A percentile compares a stretch with the other conserved stretches of the same genome.
Conservation (phyloP, 1,140 invertebrate genomes). For the Cotesia glomerata region DNA sequence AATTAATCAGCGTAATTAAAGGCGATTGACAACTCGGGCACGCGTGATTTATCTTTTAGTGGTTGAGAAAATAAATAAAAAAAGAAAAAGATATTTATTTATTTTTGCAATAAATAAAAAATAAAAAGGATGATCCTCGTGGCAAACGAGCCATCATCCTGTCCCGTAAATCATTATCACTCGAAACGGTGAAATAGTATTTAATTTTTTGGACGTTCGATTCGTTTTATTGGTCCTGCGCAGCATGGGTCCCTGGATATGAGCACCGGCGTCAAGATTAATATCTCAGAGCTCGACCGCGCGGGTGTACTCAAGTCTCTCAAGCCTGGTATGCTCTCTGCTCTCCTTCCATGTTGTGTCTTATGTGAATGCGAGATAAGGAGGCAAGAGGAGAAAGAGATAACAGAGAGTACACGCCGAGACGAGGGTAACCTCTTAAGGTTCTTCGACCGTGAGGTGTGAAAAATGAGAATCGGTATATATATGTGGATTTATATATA, state of each 20-base stretch:
- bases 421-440: conserved; percentile 10
- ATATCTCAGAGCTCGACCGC: conserved; percentile 33
- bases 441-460: conserved; percentile 31
- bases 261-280: conserved; percentile 35
- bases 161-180: conserved; percentile 36
- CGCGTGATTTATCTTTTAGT: neutral
- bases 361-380: too few relatives aligned
- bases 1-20: too few relatives aligned
- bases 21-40: conserved; percentile 9
- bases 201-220: conserved; percentile 40
- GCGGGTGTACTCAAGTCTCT: conserved; percentile 17
- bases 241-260: conserved; percentile 24
- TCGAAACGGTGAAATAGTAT: conserved; percentile 35
- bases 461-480: conserved; percentile 36
- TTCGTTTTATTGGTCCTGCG: conserved; percentile 36
- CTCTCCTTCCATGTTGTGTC: too few relatives aligned
- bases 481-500: neutral
- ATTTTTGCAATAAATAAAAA: conserved; percentile 2
- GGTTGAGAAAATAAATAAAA: neutral
- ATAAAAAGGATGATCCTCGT: neutral
- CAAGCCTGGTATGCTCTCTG: too few relatives aligned
- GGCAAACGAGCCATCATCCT: conserved; percentile 22
- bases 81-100: conserved; percentile 8
- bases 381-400: too few relatives aligned
- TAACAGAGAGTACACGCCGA: neutral